Evolutionary conservation across 2,113 vertebrate species (phyloP), one percentile per base, ranked within the genome.

Genomic region (Egretta garzetta): DNA sequence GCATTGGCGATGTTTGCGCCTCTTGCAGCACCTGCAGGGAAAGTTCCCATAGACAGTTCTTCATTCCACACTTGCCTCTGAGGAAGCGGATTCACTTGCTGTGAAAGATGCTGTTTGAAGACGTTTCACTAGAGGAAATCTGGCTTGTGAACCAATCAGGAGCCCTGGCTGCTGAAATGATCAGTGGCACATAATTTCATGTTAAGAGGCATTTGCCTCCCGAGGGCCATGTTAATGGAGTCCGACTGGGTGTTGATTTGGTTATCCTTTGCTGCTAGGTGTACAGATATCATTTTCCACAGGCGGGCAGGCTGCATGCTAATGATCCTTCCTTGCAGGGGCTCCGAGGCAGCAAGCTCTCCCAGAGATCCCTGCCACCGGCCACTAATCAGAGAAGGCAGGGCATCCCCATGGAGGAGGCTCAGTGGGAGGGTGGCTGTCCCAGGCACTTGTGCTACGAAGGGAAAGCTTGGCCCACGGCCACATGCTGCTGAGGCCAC

Each of bases 171-270:
- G 73, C 64, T 49, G 68, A 88, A 93, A 64, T 56, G 52, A 77
- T 71, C 81, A 68, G 53, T 50, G 50, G 88, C 49, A 55, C 21
- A 8, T 81, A 74, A 89, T 72, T 84, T 91, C 52, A n/a, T 14
- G 28, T 64, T 80, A 92, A 79, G 73, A 96, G 59, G 56, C 52
- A 58, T 94, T 81, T 93, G 83, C 49, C 52, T 91, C 95, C 88
- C 37, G 47, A 83, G 60, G 90, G 55, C 24, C 27, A 5, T 23
- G 68, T 67, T 89, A 92, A 92, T 56, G 49, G 82, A 88, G 90
- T 88, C 76, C 9, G 18, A 8, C 68, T 28, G 66, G 73, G 80
- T 80, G 73, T 52, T 90, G 86, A 86, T 87, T 74, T 41, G 43
- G 88, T 74, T 84, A n/a, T 86, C 83, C 28, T 79, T 67, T 1